A percentile compares a stretch with the other conserved stretches of the same genome.
Conservation (phyloP, 2,888 invertebrate species). For the Acronicta leporina region DNA sequence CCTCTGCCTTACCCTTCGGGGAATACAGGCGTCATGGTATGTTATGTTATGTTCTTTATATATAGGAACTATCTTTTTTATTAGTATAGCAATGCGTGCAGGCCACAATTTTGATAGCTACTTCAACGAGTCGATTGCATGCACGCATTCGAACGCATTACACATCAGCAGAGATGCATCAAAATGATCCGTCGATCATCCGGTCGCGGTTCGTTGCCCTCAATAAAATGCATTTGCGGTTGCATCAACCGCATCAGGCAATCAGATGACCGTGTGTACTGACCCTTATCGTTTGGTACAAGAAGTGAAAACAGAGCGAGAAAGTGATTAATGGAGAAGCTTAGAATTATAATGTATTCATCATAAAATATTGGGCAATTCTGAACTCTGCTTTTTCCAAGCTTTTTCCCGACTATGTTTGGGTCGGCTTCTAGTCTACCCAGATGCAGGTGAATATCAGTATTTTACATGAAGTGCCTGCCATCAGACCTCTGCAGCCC, state of each 20-base stretch:
- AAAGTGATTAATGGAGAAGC: background rate
- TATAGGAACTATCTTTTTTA: constrained; percentile 6
- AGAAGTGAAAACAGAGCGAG: constrained; percentile 27
- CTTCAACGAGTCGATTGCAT: constrained; percentile 33
- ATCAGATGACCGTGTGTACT: constrained; percentile 64
- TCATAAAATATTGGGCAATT: background rate
- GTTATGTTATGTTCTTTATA: too few species aligned
- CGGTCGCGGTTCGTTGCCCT: constrained; percentile 72
- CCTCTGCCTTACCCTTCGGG: too few species aligned
- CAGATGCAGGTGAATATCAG: too few species aligned
- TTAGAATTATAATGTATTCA: background rate
- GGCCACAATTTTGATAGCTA: constrained; percentile 4
- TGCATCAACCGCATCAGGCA: constrained; percentile 70
- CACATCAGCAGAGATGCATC: constrained; percentile 51
- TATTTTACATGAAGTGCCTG: too few species aligned
- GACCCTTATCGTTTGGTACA: constrained; percentile 61
- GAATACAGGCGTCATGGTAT: too few species aligned
- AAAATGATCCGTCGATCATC: constrained; percentile 61
- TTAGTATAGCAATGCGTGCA: constrained; percentile 3
- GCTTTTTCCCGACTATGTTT: too few species aligned
- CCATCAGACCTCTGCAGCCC: too few species aligned
- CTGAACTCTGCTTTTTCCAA: too few species aligned
- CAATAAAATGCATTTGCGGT: constrained; percentile 74
- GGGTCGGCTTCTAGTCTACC: too few species aligned
- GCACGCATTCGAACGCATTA: constrained; percentile 25